Evolutionary conservation across 2,797 vertebrate genomes (phyloP).

Genomic region (Paramormyrops hopkinsi): DNA sequence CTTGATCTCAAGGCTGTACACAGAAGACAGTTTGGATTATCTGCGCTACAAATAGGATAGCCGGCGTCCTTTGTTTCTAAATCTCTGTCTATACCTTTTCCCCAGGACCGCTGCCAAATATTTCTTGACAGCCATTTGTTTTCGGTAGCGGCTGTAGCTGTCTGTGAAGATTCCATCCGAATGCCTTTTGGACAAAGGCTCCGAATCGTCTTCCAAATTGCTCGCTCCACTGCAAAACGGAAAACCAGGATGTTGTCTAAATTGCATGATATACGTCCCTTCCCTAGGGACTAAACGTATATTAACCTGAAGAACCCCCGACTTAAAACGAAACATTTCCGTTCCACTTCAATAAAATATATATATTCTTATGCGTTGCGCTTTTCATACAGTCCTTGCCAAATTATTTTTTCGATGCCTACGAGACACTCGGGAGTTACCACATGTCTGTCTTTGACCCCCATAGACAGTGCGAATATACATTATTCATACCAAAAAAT

Average conservation of each 20-base stretch:
- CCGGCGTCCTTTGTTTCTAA: conserved; percentile 98
- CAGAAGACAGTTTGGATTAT: conserved; percentile 55
- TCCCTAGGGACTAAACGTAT: conserved; percentile 2
- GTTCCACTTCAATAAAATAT: conserved; percentile 13
- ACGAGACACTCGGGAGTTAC: conserved; percentile 22
- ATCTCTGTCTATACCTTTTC: conserved; percentile 99
- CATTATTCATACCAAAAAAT: conserved; percentile 71
- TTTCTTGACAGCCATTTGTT: conserved; percentile 99
- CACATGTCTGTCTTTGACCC: conserved; percentile 30
- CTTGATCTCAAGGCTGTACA: conserved; percentile 72
- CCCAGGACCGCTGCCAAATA: conserved; percentile 96
- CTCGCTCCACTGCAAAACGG: conserved; percentile 56
- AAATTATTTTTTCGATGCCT: conserved; percentile 27
- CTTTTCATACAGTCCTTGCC: background rate
- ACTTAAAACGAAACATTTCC: background rate
- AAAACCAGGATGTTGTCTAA: conserved; percentile 32
- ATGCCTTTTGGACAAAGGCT: conserved; percentile 91
- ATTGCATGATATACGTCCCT: conserved; percentile 31
- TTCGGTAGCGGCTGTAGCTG: conserved; percentile 98
- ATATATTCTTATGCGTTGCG: background rate
- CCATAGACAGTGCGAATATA: conserved; percentile 57
- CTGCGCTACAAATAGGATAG: conserved; percentile 91
- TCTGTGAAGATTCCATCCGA: conserved; percentile 98
- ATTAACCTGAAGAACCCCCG: conserved; percentile 9
- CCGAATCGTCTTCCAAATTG: conserved; percentile 71